These are phyloP conservation scores for Leucoptera coffeella DNA, from an alignment of 2,888 invertebrate species.

Conservation along the genomic window DNA sequence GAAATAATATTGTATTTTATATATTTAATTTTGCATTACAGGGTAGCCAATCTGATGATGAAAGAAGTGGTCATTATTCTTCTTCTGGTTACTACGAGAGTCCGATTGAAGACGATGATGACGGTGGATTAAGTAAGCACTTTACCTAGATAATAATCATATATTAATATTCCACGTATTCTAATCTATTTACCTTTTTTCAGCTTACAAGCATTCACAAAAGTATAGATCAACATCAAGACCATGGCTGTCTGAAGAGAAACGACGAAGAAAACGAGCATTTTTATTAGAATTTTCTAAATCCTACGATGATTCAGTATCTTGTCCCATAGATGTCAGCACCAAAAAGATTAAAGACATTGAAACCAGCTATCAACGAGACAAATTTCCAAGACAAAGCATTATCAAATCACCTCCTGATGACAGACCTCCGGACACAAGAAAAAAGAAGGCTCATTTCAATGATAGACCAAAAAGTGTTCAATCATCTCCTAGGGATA, in stretches of 20 bases:
- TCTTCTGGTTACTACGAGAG: slow-evolving; percentile 73
- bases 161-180: too few species aligned
- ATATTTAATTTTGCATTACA: slow-evolving; percentile 14
- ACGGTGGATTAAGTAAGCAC: slow-evolving; percentile 40
- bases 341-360: slow-evolving; percentile 28
- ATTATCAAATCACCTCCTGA: slow-evolving; percentile 30
- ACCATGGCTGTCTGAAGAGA: slow-evolving; percentile 64
- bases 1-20: too few species aligned
- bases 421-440: slow-evolving; percentile 24
- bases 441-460: slow-evolving; percentile 45
- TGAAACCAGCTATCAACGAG: slow-evolving; percentile 21
- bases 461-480: slow-evolving; percentile 36
- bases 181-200: slow-evolving; percentile 4
- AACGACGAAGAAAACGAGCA: slow-evolving; percentile 64
- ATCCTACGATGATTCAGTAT: slow-evolving; percentile 50
- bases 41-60: slow-evolving; percentile 62
- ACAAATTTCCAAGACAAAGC: slow-evolving; percentile 14
- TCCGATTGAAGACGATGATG: slow-evolving; percentile 62
- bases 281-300: slow-evolving; percentile 71
- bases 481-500: slow-evolving; percentile 34
- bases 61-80: slow-evolving; percentile 64
- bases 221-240: slow-evolving; percentile 36
- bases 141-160: too few species aligned
- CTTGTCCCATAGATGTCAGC: slow-evolving; percentile 45
- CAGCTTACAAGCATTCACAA: slow-evolving; percentile 46